Evolutionary conservation across 2,113 vertebrate species (phyloP).

Genomic region (Galbula dea): DNA sequence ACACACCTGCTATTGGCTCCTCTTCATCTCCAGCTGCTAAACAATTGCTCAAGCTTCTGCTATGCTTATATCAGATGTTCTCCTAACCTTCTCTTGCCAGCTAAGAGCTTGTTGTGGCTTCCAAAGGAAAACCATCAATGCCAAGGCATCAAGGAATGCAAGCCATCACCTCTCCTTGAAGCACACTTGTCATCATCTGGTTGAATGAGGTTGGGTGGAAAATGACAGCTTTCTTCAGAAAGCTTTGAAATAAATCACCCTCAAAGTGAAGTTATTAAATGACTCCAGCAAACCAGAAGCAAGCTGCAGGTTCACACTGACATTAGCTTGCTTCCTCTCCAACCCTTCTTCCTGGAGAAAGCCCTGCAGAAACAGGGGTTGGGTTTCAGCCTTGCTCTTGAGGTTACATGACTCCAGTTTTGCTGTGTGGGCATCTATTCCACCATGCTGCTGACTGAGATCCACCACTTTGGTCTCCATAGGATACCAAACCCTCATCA

Average conservation of each 20-base stretch:
- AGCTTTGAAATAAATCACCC: background rate
- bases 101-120: background rate
- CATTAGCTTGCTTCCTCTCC: background rate
- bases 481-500: background rate
- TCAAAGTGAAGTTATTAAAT: background rate
- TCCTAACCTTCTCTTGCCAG: background rate
- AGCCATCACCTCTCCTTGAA: background rate
- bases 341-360: background rate
- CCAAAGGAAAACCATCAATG: background rate
- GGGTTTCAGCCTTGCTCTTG: background rate
- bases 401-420: background rate
- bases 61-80: background rate
- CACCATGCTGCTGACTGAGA: background rate
- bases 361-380: background rate
- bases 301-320: background rate
- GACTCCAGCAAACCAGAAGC: background rate
- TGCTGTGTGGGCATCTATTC: background rate
- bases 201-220: background rate
- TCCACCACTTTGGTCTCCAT: background rate
- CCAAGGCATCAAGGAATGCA: rapidly evolving
- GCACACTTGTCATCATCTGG: background rate
- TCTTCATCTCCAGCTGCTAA: background rate
- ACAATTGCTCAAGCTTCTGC: background rate
- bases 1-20: background rate
- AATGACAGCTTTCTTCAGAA: background rate